phyloP scores from a whole-genome alignment of 2,888 invertebrate species.

The Drosophila quinaria region DNA sequence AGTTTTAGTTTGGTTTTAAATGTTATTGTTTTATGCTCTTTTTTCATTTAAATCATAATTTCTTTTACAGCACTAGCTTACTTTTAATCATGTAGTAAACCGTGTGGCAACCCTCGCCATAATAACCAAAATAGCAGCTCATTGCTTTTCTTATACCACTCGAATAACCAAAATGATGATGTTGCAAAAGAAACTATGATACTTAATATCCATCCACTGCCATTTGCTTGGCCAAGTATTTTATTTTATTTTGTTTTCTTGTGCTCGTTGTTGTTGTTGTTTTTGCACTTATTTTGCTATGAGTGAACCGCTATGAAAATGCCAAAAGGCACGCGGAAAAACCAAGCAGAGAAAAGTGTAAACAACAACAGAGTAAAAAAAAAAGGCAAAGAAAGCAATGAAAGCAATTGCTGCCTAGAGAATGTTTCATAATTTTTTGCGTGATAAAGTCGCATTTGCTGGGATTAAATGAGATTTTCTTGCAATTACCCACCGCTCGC shows the following conservation, averaged over 20 bases:
- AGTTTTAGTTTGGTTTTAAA: too few species aligned
- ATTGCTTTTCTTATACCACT: conserved; percentile 52
- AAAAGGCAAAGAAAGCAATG: conserved; percentile 11
- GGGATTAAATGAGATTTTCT: conserved; percentile 84
- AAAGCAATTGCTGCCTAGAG: conserved; percentile 65
- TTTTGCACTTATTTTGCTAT: conserved; percentile 24
- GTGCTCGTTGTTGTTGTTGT: conserved; percentile 13
- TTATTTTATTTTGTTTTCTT: conserved; percentile 22
- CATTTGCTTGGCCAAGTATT: conserved; percentile 56
- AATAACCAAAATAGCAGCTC: conserved; percentile 54
- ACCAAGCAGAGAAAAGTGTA: conserved; percentile 58
- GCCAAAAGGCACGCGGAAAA: conserved; percentile 69
- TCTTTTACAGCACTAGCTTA: too few species aligned
- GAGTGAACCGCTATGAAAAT: conserved; percentile 37
- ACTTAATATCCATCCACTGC: conserved; percentile 71
- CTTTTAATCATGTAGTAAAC: not conserved
- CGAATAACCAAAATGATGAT: conserved; percentile 71
- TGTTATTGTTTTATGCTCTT: too few species aligned
- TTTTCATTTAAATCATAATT: too few species aligned
- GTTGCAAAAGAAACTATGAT: conserved; percentile 78
- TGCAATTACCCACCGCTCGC: conserved; percentile 76
- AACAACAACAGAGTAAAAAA: conserved; percentile 44
- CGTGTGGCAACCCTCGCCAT: conserved; percentile 45
- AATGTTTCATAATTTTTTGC: conserved; percentile 82
- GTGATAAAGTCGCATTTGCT: conserved; percentile 82